Evolutionary conservation across 2,113 vertebrate genomes (phyloP).

Genomic region (Nesogale talazaci): DNA sequence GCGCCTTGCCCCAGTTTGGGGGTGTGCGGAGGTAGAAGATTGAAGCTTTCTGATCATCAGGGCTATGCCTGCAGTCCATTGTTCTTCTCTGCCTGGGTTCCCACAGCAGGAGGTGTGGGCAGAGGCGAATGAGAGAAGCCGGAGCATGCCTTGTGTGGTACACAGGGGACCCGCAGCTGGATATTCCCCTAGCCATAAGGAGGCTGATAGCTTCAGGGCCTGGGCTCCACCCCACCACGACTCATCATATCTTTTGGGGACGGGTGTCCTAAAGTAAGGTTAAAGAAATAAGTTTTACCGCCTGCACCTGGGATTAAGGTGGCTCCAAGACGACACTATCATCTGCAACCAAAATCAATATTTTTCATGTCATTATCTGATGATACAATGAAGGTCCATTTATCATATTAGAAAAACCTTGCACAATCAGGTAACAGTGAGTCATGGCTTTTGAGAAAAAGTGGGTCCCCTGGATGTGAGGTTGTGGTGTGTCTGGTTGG

Average conservation of each 20-base stretch:
- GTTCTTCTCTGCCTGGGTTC: background rate
- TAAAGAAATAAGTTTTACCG: background rate
- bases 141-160: background rate
- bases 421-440: background rate
- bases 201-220: background rate
- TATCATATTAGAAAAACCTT: constrained; percentile 28
- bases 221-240: background rate
- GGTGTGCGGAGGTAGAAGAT: too few species aligned
- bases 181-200: background rate
- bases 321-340: background rate
- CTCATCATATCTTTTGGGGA: background rate
- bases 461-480: background rate
- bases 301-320: background rate
- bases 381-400: constrained; percentile 3
- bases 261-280: background rate
- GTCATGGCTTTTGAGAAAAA: background rate
- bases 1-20: background rate
- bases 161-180: background rate
- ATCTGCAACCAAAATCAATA: constrained; percentile 41
- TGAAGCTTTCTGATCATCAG: background rate
- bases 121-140: background rate
- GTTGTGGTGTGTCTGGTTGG: background rate
- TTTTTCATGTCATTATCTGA: constrained; percentile 48
- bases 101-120: background rate
- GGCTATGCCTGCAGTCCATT: background rate